Conservation (phyloP, 2,113 vertebrate genomes). For the Saguinus imperator region DNA sequence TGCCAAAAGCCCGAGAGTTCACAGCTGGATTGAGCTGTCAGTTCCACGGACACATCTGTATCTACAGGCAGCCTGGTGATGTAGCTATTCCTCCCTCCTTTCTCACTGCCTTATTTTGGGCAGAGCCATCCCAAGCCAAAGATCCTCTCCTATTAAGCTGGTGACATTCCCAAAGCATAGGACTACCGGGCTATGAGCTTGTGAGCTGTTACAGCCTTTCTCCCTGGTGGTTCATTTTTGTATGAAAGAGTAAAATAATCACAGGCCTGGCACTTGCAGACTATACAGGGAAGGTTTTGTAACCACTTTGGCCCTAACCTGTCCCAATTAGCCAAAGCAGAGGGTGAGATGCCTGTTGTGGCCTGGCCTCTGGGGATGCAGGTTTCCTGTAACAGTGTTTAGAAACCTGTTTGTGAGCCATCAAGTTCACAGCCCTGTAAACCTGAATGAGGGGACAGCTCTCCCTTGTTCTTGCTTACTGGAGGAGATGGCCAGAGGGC, state of each 20-base stretch:
- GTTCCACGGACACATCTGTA: background rate
- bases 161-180: background rate
- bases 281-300: background rate
- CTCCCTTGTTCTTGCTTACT: background rate
- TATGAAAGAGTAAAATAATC: background rate
- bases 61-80: too few species aligned
- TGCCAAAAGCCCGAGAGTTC: background rate
- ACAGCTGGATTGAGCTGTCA: background rate
- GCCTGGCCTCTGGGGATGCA: background rate
- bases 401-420: background rate
- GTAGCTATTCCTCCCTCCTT: background rate
- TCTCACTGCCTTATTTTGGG: background rate
- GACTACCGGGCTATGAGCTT: background rate
- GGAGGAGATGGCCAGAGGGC: background rate
- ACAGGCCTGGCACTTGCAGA: background rate
- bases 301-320: background rate
- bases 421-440: background rate
- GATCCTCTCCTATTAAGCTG: background rate
- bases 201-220: background rate
- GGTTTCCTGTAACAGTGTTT: background rate
- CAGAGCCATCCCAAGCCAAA: background rate
- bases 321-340: background rate
- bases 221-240: slow-evolving; percentile 26
- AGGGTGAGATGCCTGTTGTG: background rate
- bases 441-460: background rate